Evolutionary conservation across 2,888 invertebrate species (phyloP), one percentile per base, ranked within the genome.

Genomic region (Ophraella communa): DNA sequence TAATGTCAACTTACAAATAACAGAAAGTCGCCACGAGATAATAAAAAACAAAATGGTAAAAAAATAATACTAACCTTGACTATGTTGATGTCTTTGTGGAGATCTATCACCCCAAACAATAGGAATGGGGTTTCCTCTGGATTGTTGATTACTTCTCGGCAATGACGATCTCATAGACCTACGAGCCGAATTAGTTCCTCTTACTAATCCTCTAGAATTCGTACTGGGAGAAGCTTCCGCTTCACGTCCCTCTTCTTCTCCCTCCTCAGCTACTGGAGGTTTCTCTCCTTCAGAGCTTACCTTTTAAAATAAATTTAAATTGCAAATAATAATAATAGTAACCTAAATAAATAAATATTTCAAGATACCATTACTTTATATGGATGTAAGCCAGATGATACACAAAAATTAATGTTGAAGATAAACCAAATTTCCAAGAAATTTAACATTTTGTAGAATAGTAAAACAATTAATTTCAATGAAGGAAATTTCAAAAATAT

Each of bases 161-260:
- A 66, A 17, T 11, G 64, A 54, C 33, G 74, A 62, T 59, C 78
- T 71, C 5, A 66, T 49, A 8, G 76, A 72, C 35, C 77, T 71
- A 33, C 74, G 70, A 2, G 72, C 82, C 69, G 67, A 65, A 75
- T 78, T 78, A 79, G 14, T 10, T 18, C 69, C 77, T 62, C 74
- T 73, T 61, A 61, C 74, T 55, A 64, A 74, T 72, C 74, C 79
- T 62, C 87, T 81, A 3, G 87, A 87, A 68, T 87, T 88, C 52
- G 86, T 86, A 18, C 87, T 87, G 2, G 87, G 88, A 1, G 88
- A 88, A 1, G 93, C 93, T 80, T 93, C 93, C 1, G 93, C 93
- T 82, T 93, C 93, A 55, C 93, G 88, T 2, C 91, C 92, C 77
- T 93, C 93, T 79, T 92, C 92, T 67, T 81, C 81, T 8, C 69